Evolutionary conservation across 2,888 invertebrate genomes (phyloP), one percentile per base, ranked within the genome.

Genomic region (Dasysyrphus tricinctus): DNA sequence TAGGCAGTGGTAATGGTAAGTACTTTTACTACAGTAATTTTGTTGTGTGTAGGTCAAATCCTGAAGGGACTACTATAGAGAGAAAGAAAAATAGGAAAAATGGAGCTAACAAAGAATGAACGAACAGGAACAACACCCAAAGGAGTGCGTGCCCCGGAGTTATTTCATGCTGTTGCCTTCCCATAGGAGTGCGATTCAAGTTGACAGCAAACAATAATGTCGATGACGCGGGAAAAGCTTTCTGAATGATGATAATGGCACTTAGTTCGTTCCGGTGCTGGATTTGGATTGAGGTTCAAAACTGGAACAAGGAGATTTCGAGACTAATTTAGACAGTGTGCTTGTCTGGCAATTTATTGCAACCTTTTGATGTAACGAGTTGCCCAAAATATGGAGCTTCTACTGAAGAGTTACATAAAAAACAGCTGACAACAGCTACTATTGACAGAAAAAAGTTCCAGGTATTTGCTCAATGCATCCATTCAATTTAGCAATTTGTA

Each of bases 91-190:
- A 6, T 14, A 7, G 5, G 34, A 11, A 32, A 19, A 65, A 49
- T 11, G 32, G 32, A 32, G 32, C 32, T 14, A 24, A 14, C 14
- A 44, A 9, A 32, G 16, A 47, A 47, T 8, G 0, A 42, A 24
- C 24, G n/a, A 47, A 47, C 47, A 42, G 16, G 24, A 24, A 24
- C 56, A 34, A 34, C 70, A 8, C 65, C 24, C 7, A 24, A 44
- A 37, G 42, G 29, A 57, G 79, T 83, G 83, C 83, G 83, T 83
- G 83, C 34, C 34, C 4, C n/a, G 16, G 19, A 74, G 79, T 54
- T 79, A 63, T 75, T 79, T 83, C 75, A 83, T 78, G 79, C 79
- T 42, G 12, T 32, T 69, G 9, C n/a, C 51, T 47, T 63, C 59
- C 67, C 67, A 37, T n/a, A 37, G 34, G 67, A 65, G 59, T 51